Percentiles rank a stretch among this genome's conserved stretches.
Conservation (phyloP, 2,113 vertebrate species). For the Etheostoma spectabile region DNA sequence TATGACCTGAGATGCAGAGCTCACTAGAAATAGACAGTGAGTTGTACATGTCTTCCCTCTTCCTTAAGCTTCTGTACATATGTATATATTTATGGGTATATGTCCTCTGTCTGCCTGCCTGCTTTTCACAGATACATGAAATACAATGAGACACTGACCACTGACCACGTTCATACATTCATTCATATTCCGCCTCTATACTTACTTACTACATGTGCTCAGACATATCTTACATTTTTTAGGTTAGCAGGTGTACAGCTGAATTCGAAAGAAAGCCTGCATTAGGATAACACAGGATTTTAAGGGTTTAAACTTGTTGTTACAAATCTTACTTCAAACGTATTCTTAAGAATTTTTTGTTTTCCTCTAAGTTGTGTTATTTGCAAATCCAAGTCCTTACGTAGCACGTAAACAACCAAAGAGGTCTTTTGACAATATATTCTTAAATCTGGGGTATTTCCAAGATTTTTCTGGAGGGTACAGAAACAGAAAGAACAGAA, state of each 20-base stretch:
- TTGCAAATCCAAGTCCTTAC: neutral
- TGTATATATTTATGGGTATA: neutral
- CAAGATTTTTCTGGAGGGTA: neutral
- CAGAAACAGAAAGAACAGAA: neutral
- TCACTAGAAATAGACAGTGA: neutral
- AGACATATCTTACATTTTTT: slow-evolving; percentile 8
- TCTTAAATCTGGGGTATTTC: neutral
- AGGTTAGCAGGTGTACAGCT: slow-evolving; percentile 7
- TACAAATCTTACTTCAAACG: neutral
- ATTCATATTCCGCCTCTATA: slow-evolving; percentile 15
- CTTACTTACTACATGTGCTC: neutral
- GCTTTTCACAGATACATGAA: neutral
- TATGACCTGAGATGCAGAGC: neutral
- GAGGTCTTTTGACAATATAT: neutral
- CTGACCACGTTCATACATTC: slow-evolving; percentile 13
- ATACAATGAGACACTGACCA: slow-evolving; percentile 17
- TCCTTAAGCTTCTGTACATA: neutral
- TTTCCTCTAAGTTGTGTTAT: too few relatives aligned
- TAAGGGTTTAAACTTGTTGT: neutral
- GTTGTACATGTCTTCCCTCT: neutral
- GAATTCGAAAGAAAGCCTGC: slow-evolving; percentile 7
- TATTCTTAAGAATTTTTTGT: neutral
- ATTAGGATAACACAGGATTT: neutral
- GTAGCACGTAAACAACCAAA: too few relatives aligned
- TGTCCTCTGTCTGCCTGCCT: neutral